Base-by-base conservation (phyloP, 1,140 invertebrate genomes). In the Heliconius congener region DNA sequence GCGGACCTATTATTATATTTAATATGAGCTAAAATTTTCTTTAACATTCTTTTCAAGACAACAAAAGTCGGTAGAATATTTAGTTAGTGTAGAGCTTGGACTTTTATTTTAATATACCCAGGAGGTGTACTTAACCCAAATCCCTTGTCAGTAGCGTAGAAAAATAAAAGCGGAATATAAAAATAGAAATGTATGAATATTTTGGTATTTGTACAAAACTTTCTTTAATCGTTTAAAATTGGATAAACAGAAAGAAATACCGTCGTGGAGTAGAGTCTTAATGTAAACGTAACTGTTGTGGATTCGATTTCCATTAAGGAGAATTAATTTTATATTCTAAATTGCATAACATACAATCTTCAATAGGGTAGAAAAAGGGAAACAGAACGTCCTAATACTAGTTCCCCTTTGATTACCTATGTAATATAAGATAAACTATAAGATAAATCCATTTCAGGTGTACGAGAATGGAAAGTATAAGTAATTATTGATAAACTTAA, bases 21-120 rank as follows among this genome's bases (percentile, higher is more conserved):
- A 13, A 27, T 16, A 13, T 30, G 30, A 16, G 13, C 23, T 13
- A 5, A 27, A 30, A 66, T 30, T 66, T 66, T 30, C 27, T 30
- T 66, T 73, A 57, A 78, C 23, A n/a, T 37, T 39, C 71, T 16
- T 72, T 13, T 16, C 37, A 39, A 72, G 34, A 72, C 71, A 72
- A 72, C 71, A 19, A 72, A 23, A 72, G 71, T 72, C 34, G 3
- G 37, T 42, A 39, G 71, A 72, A 72, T 72, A 72, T 72, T 72
- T 72, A 39, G 71, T 72, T 72, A 72, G 71, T 39, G n/a, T 42
- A 30, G 34, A 71, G 71, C 71, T 18, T 42, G 71, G 37, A 42
- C 71, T 42, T 72, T 72, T 72, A 72, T 72, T 72, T 72, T 72
- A 57, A 57, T 74, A 55, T 60, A 74, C 30, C 19, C 71, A 72